Percentiles rank a stretch among this genome's conserved stretches.
Conservation (phyloP, 2,797 vertebrate genomes). For the Girardinus metallicus region DNA sequence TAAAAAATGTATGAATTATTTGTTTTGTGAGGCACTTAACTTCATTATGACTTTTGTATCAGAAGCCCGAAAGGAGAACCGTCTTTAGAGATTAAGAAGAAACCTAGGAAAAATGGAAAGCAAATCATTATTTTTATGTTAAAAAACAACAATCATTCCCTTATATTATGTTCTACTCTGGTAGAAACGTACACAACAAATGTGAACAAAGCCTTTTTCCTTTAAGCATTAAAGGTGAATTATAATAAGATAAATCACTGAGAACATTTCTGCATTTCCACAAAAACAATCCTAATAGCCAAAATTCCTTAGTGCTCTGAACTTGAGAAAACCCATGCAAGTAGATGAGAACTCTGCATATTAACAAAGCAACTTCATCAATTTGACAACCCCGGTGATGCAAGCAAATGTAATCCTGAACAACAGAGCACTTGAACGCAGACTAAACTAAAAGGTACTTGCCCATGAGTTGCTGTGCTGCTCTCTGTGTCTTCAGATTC, state of each 20-base stretch:
- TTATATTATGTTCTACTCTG: background rate
- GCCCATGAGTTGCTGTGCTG: background rate
- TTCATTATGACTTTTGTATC: conserved; percentile 15
- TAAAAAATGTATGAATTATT: conserved; percentile 33
- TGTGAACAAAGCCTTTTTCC: background rate
- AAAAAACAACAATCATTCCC: background rate
- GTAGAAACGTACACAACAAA: background rate
- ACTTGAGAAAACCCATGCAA: conserved; percentile 1
- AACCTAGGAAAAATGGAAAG: background rate
- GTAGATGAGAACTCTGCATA: conserved; percentile 7
- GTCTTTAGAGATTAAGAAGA: background rate
- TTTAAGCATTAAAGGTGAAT: background rate
- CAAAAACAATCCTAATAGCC: background rate
- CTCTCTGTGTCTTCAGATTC: background rate
- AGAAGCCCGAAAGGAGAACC: background rate
- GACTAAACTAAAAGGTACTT: background rate
- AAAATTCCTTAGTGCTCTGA: background rate
- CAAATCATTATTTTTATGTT: background rate
- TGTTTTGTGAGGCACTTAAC: conserved; percentile 16
- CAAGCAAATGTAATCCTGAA: conserved; percentile 11
- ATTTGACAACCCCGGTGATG: conserved; percentile 11
- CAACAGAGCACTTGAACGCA: background rate
- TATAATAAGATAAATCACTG: background rate
- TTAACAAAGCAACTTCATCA: conserved; percentile 5
- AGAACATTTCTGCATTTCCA: background rate